phyloP scores from a whole-genome alignment of 1,140 invertebrate species.

The Trissolcus basalis region DNA sequence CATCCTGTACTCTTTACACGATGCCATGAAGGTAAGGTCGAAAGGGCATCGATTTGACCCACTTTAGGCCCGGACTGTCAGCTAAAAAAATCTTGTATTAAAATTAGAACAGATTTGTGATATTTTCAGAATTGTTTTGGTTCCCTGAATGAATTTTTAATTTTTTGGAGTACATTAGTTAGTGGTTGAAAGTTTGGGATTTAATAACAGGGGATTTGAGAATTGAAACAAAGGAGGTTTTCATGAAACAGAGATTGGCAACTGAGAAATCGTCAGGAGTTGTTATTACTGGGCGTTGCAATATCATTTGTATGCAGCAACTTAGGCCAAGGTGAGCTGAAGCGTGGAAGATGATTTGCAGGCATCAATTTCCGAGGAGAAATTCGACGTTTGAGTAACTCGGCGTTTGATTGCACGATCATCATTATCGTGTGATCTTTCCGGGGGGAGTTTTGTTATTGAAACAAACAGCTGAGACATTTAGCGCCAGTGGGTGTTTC shows the following conservation, averaged over 20 bases:
- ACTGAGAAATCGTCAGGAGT: neutral
- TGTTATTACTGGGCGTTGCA: neutral
- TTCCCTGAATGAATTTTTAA: no score
- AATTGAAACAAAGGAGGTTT: no score
- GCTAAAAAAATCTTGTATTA: no score
- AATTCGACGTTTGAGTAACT: slow-evolving; percentile 1
- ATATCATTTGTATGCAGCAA: neutral
- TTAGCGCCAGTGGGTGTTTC: no score
- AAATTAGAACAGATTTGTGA: no score
- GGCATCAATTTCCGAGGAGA: slow-evolving; percentile 10
- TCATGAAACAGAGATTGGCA: no score
- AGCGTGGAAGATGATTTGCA: slow-evolving; percentile 15
- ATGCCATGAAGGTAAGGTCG: slow-evolving; percentile 43
- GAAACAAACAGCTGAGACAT: no score
- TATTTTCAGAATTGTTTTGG: no score
- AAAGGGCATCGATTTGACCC: slow-evolving; percentile 41
- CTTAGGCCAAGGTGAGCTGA: neutral
- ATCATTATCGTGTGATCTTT: slow-evolving; percentile 5
- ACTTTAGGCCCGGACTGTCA: slow-evolving; percentile 1
- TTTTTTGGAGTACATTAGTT: no score
- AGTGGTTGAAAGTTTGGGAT: no score
- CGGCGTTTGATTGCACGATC: neutral
- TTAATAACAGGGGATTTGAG: no score
- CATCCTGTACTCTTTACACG: slow-evolving; percentile 28
- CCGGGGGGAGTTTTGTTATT: neutral